Conservation (phyloP, 1,140 invertebrate genomes). For the Bilobella aurantiaca region DNA sequence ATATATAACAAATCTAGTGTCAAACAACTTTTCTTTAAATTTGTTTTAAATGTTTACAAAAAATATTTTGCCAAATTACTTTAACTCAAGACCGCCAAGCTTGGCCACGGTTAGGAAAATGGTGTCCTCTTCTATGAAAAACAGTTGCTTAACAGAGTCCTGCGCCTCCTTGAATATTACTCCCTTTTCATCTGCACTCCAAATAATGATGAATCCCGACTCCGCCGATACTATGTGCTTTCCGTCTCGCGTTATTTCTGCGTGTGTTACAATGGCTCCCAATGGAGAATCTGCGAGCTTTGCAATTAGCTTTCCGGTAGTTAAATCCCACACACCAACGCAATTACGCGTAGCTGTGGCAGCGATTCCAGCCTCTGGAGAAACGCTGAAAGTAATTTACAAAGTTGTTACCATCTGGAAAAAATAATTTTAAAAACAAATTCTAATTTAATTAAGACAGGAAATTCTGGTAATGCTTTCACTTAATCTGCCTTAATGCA, state of each 20-base stretch:
- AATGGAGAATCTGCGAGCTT: constrained; percentile 83
- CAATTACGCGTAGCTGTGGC: constrained; percentile 83
- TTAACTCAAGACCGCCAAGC: constrained; percentile 31
- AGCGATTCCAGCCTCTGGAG: constrained; percentile 59
- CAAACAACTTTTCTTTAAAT: no score
- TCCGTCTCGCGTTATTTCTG: constrained; percentile 72
- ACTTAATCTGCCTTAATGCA: no score
- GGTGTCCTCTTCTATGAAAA: constrained; percentile 68
- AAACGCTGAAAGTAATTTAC: constrained; percentile 48
- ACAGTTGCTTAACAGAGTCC: constrained; percentile 71
- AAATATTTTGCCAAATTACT: no score
- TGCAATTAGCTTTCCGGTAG: constrained; percentile 65
- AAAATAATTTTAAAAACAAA: not conserved
- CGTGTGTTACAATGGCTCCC: constrained; percentile 81
- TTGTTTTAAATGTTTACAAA: no score
- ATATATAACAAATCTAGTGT: no score
- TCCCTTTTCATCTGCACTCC: constrained; percentile 66
- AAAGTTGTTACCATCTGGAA: not conserved
- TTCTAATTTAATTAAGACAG: no score
- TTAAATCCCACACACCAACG: constrained; percentile 90
- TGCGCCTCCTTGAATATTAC: constrained; percentile 77
- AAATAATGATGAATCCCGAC: constrained; percentile 82
- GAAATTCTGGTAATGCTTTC: no score
- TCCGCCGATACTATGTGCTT: constrained; percentile 78
- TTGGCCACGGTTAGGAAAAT: constrained; percentile 74